These are phyloP conservation scores for Diadromus collaris DNA, from an alignment of 2,888 invertebrate species.

Conservation along the genomic window DNA sequence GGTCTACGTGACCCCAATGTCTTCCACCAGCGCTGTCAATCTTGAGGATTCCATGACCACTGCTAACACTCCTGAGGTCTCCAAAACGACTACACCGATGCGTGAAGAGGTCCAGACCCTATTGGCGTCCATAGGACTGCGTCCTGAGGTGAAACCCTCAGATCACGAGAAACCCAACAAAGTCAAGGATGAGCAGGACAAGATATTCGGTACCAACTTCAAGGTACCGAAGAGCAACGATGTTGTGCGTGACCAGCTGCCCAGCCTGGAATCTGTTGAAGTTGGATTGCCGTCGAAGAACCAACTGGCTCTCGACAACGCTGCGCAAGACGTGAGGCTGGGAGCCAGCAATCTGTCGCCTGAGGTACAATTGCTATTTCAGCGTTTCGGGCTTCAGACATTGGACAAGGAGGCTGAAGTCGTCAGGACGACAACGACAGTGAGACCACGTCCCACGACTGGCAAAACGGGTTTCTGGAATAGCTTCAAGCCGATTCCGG, in stretches of 20 bases:
- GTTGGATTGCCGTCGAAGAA: constrained; percentile 67
- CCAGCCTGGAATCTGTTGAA: constrained; percentile 58
- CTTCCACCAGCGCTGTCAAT: constrained; percentile 53
- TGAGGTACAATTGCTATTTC: constrained; percentile 75
- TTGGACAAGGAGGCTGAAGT: constrained; percentile 48
- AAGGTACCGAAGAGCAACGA: constrained; percentile 63
- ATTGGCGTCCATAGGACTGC: constrained; percentile 80
- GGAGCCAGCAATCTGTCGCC: constrained; percentile 76
- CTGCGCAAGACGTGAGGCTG: constrained; percentile 67
- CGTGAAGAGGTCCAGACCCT: constrained; percentile 78
- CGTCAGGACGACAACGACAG: constrained; percentile 59
- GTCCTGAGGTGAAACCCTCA: constrained; percentile 65
- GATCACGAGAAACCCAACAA: constrained; percentile 59
- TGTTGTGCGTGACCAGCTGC: constrained; percentile 41
- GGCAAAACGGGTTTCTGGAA: constrained; percentile 75
- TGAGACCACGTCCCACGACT: constrained; percentile 63
- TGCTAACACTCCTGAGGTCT: constrained; percentile 47
- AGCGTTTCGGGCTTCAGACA: constrained; percentile 75
- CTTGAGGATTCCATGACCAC: constrained; percentile 29
- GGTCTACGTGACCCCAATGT: constrained; percentile 72
- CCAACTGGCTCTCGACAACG: constrained; percentile 65
- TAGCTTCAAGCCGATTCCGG: constrained; percentile 80
- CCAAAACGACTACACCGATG: constrained; percentile 70
- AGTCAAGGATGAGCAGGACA: constrained; percentile 27
- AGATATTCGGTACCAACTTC: constrained; percentile 60